These are phyloP conservation scores for Fabriciana adippe DNA, from an alignment of 2,888 invertebrate genomes.

Conservation along the genomic window DNA sequence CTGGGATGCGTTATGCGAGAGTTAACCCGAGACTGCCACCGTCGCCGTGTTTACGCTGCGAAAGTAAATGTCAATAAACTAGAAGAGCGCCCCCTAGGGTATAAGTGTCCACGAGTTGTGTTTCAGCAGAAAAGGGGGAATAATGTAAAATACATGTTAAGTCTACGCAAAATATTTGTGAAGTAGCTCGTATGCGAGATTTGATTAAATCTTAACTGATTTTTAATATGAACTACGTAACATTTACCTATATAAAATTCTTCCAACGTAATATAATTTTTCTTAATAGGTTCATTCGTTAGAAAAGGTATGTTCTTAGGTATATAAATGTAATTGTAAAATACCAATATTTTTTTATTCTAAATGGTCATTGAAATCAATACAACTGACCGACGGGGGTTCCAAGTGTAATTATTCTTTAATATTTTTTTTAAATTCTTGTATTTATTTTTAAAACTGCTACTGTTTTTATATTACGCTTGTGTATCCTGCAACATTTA, in stretches of 20 bases:
- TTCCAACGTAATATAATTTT: too few species aligned
- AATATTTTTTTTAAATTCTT: too few species aligned
- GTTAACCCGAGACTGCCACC: conserved; percentile 60
- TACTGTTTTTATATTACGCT: too few species aligned
- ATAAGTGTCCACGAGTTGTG: conserved; percentile 65
- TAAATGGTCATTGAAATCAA: too few species aligned
- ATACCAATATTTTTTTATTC: too few species aligned
- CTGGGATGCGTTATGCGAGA: conserved; percentile 47
- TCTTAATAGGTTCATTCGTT: too few species aligned
- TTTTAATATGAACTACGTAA: background rate
- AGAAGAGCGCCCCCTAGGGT: conserved; percentile 65
- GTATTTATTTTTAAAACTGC: too few species aligned
- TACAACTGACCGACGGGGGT: too few species aligned
- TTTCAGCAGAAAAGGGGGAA: conserved; percentile 51
- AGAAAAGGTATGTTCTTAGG: too few species aligned
- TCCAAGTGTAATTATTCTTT: too few species aligned
- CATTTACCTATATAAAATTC: too few species aligned
- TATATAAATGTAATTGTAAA: too few species aligned
- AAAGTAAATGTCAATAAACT: conserved; percentile 81
- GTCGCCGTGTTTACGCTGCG: conserved; percentile 70
- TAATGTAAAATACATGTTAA: conserved; percentile 53
- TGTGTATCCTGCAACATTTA: background rate
- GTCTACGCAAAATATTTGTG: conserved; percentile 32
- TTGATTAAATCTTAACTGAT: conserved; percentile 1
- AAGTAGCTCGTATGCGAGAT: conserved; percentile 10